phyloP scores from a whole-genome alignment of 2,797 vertebrate species.

The Manis javanica region DNA sequence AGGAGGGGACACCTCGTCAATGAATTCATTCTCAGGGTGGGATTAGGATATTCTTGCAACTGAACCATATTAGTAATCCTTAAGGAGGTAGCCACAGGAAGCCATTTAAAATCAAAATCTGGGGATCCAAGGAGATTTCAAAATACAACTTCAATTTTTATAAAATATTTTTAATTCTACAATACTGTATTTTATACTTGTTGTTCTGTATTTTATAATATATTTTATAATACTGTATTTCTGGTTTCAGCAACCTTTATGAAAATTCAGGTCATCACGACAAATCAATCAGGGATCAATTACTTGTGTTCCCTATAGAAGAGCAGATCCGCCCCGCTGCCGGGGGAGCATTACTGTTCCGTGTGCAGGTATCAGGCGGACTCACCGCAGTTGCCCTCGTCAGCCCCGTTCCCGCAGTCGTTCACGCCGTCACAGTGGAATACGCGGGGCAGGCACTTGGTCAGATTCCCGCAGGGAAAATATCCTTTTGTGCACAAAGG shows the following conservation, averaged over 20 bases:
- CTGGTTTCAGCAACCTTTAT: not conserved
- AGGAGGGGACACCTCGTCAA: not conserved
- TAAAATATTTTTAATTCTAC: not conserved
- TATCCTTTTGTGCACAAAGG: slow-evolving; percentile 87
- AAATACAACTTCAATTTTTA: not conserved
- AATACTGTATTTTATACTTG: no score
- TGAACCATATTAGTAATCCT: not conserved
- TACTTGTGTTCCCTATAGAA: not conserved
- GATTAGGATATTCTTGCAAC: not conserved
- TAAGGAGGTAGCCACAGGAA: not conserved
- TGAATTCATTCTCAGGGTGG: not conserved
- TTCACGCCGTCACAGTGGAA: slow-evolving; percentile 90
- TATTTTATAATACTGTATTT: not conserved
- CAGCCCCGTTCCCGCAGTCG: slow-evolving; percentile 90
- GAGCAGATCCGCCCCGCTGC: not conserved
- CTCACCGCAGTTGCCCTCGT: slow-evolving; percentile 89
- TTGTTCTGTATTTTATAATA: no score
- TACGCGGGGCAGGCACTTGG: slow-evolving; percentile 86
- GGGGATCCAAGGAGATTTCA: not conserved
- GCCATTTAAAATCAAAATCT: slow-evolving; percentile 28
- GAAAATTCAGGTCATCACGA: not conserved
- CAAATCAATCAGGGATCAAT: not conserved
- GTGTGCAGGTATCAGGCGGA: not conserved
- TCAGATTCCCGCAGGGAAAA: slow-evolving; percentile 92
- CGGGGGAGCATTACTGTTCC: not conserved